Evolutionary conservation across 2,888 invertebrate genomes (phyloP), one percentile per base, ranked within the genome.

Genomic region (Oscheius sp.): DNA sequence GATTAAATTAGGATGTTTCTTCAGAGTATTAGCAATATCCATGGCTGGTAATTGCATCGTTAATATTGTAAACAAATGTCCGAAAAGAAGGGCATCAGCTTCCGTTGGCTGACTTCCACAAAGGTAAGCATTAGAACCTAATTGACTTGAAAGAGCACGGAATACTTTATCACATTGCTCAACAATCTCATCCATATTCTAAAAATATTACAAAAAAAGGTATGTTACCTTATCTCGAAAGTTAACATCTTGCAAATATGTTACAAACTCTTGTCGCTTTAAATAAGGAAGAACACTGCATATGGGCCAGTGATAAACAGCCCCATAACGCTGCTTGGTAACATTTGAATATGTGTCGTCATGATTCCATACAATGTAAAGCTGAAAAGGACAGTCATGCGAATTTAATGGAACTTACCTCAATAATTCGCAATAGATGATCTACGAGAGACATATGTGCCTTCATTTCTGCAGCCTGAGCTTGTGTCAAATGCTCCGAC

Each of bases 51-150:
- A 91, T 4, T 94, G 95, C 50, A 81, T 80, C 6, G 95, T 95
- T 69, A 96, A 89, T 78, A 97, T 92, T 0, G 94, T 93, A 88
- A 92, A 97, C n/a, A 97, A 90, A 88, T 97, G 97, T 0, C 96
- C 97, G 89, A 95, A 98, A 0, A 94, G 93, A 36, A 97, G 88
- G 1, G 96, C 96, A 88, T 98, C 97, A 14, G 81, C 73, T 57
- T 97, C 96, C 32, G 94, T 94, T 0, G 95, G 95, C 65, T 78
- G 70, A 45, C 86, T 86, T 33, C 88, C 89, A 80, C 88, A 88
- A 88, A 96, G 95, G 86, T 91, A 94, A 49, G 90, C 90, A 65
- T 91, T 91, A 24, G 91, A 91, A 5, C 92, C 93, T 0, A 97
- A 89, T 73, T 94, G 91, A 80, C 92, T 92, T 54, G 93, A 92